phyloP scores from a whole-genome alignment of 1,140 invertebrate genomes.

The Diorhabda sublineata region DNA sequence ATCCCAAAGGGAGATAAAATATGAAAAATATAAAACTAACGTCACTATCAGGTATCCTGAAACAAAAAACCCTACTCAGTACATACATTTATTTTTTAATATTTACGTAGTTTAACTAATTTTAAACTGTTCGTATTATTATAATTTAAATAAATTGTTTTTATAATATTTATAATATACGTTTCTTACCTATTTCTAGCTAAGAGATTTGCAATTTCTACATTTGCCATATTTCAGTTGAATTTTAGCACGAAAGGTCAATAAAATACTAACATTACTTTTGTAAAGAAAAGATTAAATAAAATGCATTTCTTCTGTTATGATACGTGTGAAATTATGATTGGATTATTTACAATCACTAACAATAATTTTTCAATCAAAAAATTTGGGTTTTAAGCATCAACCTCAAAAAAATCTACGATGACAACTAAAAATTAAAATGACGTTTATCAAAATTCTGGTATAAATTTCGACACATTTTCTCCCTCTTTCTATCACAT shows the following conservation, averaged over 20 bases:
- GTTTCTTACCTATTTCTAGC: slow-evolving; percentile 35
- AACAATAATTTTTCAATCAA: background rate
- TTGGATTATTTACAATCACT: background rate
- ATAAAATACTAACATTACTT: background rate
- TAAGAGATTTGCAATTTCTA: slow-evolving; percentile 40
- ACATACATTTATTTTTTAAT: slow-evolving; percentile 14
- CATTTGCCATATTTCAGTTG: slow-evolving; percentile 32
- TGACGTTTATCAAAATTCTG: background rate
- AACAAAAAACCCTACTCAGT: slow-evolving; percentile 43
- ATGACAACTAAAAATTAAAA: background rate
- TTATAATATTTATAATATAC: too few relatives aligned
- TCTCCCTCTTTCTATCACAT: too few relatives aligned
- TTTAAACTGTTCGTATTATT: too few relatives aligned
- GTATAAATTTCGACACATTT: too few relatives aligned
- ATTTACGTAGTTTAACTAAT: background rate
- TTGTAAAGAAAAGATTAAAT: background rate
- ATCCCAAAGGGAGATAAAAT: slow-evolving; percentile 53
- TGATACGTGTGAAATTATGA: background rate
- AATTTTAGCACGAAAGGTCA: slow-evolving; percentile 1
- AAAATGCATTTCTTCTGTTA: too few relatives aligned
- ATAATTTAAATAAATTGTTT: too few relatives aligned
- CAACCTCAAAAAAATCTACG: background rate
- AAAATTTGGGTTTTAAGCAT: background rate
- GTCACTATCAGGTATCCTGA: slow-evolving; percentile 51
- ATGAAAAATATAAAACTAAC: slow-evolving; percentile 49